Evolutionary conservation across 37 sponge, comb jelly and placozoan genomes (phyloP).

Genomic region (Beroe forskalii): DNA sequence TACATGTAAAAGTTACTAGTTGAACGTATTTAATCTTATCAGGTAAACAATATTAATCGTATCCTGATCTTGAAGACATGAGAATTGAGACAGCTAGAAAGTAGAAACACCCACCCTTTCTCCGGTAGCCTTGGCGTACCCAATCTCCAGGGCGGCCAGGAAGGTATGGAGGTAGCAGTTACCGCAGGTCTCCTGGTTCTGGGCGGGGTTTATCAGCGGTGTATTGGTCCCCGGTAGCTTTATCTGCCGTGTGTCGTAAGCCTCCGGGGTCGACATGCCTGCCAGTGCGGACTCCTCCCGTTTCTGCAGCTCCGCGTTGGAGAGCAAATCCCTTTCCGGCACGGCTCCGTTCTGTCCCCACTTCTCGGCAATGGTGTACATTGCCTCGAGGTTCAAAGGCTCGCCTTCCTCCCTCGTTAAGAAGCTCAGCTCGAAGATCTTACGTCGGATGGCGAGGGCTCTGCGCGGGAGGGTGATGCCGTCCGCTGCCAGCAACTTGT

Average conservation of each 20-base stretch:
- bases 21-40: too few relatives aligned
- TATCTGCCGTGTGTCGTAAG: not conserved
- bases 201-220: not conserved
- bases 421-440: not conserved
- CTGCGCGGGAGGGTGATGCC: not conserved
- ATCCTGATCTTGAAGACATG: too few relatives aligned
- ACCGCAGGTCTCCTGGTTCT: conserved; percentile 14
- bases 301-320: not conserved
- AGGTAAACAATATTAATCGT: too few relatives aligned
- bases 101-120: too few relatives aligned
- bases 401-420: not conserved
- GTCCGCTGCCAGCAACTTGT: not conserved
- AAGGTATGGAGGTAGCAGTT: conserved; percentile 62
- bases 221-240: not conserved
- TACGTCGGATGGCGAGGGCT: not conserved
- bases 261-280: not conserved
- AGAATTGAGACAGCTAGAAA: too few relatives aligned
- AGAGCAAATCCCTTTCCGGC: not conserved
- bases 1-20: too few relatives aligned
- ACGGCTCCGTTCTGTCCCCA: not conserved
- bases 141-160: conserved; percentile 49
- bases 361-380: not conserved
- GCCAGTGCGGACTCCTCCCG: not conserved
- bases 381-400: not conserved
- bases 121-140: conserved; percentile 41